Evolutionary conservation across 2,113 vertebrate genomes (phyloP).

Genomic region (Thamnaconus septentrionalis): DNA sequence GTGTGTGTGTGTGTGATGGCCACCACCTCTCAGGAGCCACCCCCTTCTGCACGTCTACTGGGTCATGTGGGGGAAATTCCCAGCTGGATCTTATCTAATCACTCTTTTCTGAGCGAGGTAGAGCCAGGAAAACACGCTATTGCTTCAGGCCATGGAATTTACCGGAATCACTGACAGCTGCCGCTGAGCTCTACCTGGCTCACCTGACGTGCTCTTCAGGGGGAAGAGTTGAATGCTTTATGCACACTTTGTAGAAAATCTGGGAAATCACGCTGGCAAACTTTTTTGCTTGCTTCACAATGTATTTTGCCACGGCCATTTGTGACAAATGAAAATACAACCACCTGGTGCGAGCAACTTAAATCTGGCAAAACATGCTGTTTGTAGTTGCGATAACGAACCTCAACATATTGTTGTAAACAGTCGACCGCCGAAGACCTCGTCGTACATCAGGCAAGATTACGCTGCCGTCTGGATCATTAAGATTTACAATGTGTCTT

Average conservation of each 20-base stretch:
- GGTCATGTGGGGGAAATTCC: slow-evolving; percentile 27
- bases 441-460: no score
- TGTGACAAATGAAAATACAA: not conserved
- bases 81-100: not conserved
- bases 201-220: slow-evolving; percentile 12
- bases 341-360: no score
- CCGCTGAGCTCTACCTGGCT: slow-evolving; percentile 6
- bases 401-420: no score
- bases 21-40: not conserved
- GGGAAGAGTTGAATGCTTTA: not conserved
- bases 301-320: not conserved
- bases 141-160: slow-evolving; percentile 25
- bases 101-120: slow-evolving; percentile 29
- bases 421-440: no score
- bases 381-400: no score
- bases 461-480: no score
- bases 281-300: slow-evolving; percentile 8
- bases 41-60: slow-evolving; percentile 16
- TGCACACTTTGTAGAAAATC: not conserved
- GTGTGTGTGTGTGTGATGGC: not conserved
- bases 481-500: no score
- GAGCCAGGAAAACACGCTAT: not conserved
- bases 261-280: not conserved
- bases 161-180: not conserved
- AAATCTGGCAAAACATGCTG: no score